phyloP scores from a whole-genome alignment of 2,113 vertebrate genomes.

The Lamprotornis superbus region DNA sequence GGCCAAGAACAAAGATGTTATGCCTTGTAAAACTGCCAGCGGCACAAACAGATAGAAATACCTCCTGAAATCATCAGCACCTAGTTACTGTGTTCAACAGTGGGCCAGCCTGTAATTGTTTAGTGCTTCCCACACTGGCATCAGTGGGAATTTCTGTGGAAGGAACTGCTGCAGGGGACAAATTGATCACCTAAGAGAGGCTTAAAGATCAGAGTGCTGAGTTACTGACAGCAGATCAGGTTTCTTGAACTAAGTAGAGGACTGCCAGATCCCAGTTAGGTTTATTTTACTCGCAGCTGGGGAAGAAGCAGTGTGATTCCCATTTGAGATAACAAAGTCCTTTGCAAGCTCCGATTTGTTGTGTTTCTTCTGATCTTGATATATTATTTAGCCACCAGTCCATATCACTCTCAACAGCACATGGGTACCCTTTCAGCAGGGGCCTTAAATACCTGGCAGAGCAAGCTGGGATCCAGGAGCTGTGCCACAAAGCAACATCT shows the following conservation, averaged over 20 bases:
- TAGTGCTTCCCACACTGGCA: not conserved
- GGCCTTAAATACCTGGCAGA: not conserved
- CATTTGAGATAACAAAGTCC: not conserved
- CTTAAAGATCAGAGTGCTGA: constrained; percentile 32
- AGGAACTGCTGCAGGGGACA: constrained; percentile 37
- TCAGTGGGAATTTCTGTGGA: constrained; percentile 20
- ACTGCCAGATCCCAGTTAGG: not conserved
- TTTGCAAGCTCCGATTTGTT: not conserved
- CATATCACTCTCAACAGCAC: not conserved
- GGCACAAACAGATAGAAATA: not conserved
- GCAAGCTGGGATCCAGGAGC: not conserved
- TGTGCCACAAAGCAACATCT: not conserved
- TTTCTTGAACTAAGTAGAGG: not conserved
- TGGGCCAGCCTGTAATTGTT: not conserved
- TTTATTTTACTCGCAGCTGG: not conserved
- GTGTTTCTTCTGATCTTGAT: not conserved
- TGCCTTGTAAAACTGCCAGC: not conserved
- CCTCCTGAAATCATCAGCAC: not conserved
- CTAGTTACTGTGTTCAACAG: constrained; percentile 3
- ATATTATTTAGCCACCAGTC: not conserved
- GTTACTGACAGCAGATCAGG: not conserved
- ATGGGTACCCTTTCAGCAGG: not conserved
- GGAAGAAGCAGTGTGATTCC: not conserved
- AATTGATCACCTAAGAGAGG: constrained; percentile 48
- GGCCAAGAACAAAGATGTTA: not conserved